Conservation (phyloP, 2,888 invertebrate species). For the Liposcelis brunnea region DNA sequence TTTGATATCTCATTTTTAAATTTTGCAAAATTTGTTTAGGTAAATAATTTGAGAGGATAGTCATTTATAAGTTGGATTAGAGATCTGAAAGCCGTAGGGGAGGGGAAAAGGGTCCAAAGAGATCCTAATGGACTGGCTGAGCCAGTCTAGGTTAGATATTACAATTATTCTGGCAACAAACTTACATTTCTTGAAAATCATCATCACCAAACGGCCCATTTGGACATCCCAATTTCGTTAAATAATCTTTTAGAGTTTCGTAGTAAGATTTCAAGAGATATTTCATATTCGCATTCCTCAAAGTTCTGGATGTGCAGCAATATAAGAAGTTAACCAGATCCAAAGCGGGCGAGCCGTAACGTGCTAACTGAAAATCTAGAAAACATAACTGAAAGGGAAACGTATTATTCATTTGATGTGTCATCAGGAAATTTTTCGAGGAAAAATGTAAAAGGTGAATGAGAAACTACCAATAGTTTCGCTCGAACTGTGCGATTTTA, state of each 20-base stretch:
- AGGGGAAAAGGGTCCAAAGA: too few relatives aligned
- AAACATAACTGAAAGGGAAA: slow-evolving; percentile 42
- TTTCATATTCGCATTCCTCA: slow-evolving; percentile 38
- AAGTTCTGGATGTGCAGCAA: slow-evolving; percentile 43
- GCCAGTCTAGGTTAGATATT: too few relatives aligned
- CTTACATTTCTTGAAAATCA: slow-evolving; percentile 39
- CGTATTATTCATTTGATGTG: too few relatives aligned
- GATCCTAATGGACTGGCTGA: too few relatives aligned
- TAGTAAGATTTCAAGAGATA: slow-evolving; percentile 42
- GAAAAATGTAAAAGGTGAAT: too few relatives aligned
- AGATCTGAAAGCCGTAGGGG: too few relatives aligned
- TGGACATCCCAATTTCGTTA: slow-evolving; percentile 19
- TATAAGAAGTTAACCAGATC: slow-evolving; percentile 49
- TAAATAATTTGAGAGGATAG: slow-evolving; percentile 5
- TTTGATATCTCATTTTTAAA: slow-evolving; percentile 13
- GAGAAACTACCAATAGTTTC: too few relatives aligned
- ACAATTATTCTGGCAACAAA: slow-evolving; percentile 12
- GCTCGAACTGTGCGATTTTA: too few relatives aligned
- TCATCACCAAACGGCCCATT: slow-evolving; percentile 31
- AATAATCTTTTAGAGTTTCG: slow-evolving; percentile 30
- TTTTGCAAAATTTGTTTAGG: slow-evolving; percentile 12
- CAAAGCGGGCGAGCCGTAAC: slow-evolving; percentile 50
- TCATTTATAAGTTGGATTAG: too few relatives aligned
- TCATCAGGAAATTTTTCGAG: too few relatives aligned
- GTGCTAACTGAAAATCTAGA: slow-evolving; percentile 51